A percentile compares a stretch with the other conserved stretches of the same genome.
Conservation (phyloP, 2,797 vertebrate genomes). For the Cephalopachus bancanus region DNA sequence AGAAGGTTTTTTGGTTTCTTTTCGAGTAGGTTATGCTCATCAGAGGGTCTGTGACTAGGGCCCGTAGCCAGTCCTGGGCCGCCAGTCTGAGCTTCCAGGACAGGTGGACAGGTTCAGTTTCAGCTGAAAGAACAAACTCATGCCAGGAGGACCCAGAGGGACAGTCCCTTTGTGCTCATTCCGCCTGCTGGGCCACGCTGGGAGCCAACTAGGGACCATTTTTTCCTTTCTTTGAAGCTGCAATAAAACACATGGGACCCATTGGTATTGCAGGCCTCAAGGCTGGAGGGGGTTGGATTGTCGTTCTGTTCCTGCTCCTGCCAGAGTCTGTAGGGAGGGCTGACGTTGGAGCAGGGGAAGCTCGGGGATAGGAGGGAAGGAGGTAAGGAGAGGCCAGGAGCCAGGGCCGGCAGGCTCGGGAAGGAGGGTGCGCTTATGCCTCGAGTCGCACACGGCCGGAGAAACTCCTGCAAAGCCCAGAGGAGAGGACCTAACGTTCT, state of each 20-base stretch:
- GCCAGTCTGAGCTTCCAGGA: neutral
- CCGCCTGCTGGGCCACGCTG: neutral
- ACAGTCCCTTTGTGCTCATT: neutral
- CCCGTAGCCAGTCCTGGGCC: neutral
- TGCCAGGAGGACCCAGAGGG: neutral
- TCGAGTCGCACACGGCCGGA: fast-evolving
- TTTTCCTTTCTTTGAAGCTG: neutral
- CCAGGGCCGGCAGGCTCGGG: neutral
- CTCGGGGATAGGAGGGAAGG: too few relatives aligned
- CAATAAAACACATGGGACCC: neutral
- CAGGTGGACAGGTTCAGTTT: neutral
- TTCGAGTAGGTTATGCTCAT: neutral
- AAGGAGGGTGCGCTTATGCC: neutral
- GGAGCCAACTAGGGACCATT: neutral
- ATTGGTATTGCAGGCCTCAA: neutral
- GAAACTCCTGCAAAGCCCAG: conserved; percentile 17
- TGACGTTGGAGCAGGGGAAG: neutral
- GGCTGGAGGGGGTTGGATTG: neutral
- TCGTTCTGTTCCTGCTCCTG: neutral
- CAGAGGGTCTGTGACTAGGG: neutral
- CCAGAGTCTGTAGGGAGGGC: neutral
- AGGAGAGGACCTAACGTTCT: neutral
- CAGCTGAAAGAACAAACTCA: neutral
- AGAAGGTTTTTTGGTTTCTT: neutral
- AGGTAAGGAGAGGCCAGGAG: neutral